Evolutionary conservation across 2,888 invertebrate genomes (phyloP).

Genomic region (Nipponacmea schrenckii): DNA sequence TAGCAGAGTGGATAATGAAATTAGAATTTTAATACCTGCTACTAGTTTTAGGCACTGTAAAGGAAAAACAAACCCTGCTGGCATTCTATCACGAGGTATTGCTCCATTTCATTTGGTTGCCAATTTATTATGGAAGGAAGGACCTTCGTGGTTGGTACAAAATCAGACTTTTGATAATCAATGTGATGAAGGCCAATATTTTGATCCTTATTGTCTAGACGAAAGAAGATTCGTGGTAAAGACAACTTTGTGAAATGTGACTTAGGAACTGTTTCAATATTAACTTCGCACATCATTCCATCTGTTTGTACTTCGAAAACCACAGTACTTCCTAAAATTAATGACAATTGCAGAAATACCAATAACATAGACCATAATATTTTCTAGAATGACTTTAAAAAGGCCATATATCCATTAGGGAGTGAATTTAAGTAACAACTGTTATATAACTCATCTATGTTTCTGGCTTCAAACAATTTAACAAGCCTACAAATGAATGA

Average conservation of each 20-base stretch:
- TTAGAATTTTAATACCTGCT: background rate
- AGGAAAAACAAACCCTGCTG: background rate
- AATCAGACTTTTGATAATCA: background rate
- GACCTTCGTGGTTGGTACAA: background rate
- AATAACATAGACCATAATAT: too few relatives aligned
- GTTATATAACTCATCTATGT: too few relatives aligned
- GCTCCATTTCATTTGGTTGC: background rate
- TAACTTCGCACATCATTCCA: background rate
- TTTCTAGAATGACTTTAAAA: too few relatives aligned
- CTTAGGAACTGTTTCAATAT: background rate
- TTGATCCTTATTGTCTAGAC: background rate
- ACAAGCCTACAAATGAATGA: too few relatives aligned
- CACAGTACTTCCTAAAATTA: too few relatives aligned
- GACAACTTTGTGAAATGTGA: background rate
- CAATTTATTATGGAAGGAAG: background rate
- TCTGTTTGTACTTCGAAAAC: too few relatives aligned
- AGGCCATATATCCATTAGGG: too few relatives aligned
- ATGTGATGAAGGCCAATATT: background rate
- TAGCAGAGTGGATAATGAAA: background rate
- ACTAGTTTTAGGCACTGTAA: background rate
- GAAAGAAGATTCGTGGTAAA: constrained; percentile 3
- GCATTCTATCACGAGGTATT: background rate
- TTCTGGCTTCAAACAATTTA: too few relatives aligned
- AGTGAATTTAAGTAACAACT: too few relatives aligned
- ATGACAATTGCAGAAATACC: too few relatives aligned